phyloP scores from a whole-genome alignment of 2,113 vertebrate species.

The Hydrochoerus hydrochaeris region DNA sequence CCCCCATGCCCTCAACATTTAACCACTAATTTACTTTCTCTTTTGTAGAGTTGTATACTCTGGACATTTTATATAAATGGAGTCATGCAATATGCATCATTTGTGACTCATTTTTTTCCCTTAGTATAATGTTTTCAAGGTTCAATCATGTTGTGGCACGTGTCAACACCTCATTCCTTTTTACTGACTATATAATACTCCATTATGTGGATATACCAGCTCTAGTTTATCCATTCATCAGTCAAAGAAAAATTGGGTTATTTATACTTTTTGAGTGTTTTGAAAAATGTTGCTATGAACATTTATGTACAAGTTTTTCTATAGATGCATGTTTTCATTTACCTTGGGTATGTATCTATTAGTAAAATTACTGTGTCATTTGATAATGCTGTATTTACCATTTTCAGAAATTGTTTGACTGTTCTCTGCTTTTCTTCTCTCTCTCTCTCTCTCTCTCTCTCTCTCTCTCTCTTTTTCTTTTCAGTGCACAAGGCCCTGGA shows the following conservation, averaged over 20 bases:
- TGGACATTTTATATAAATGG: background rate
- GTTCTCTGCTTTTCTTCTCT: background rate
- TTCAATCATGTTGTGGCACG: background rate
- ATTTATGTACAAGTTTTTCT: background rate
- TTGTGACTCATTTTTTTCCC: background rate
- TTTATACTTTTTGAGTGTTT: background rate
- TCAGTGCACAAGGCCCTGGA: no score
- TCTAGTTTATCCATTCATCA: background rate
- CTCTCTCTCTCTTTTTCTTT: background rate
- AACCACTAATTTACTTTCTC: background rate
- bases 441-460: background rate
- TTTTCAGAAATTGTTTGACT: background rate
- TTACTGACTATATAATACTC: background rate
- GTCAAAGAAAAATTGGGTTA: background rate
- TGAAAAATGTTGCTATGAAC: background rate
- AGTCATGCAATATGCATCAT: background rate
- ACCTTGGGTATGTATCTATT: background rate
- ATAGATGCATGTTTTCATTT: background rate
- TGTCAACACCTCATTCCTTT: background rate
- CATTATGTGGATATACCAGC: background rate
- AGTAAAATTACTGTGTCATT: background rate
- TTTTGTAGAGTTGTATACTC: background rate
- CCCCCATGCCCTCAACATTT: rapidly evolving
- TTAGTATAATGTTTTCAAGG: background rate
- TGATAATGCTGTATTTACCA: background rate